Base-by-base conservation (phyloP, 2,113 vertebrate genomes). In the Paradoxurus hermaphroditus region DNA sequence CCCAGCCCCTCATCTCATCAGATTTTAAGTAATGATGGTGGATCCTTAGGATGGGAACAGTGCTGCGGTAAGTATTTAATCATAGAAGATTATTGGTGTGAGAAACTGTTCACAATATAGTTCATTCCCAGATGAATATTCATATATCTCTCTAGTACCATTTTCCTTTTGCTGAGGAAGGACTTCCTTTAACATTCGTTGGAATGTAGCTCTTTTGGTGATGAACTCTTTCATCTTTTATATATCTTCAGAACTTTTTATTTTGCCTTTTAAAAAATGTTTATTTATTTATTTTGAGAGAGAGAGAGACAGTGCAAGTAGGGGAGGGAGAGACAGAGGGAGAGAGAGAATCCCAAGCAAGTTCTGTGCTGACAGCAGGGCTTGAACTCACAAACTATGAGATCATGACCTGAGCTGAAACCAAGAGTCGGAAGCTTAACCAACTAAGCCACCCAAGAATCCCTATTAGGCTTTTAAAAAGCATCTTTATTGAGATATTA, bases 181-280 rank as follows among this genome's bases (percentile, higher is more conserved):
- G 23, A 59, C 59, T 78, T 78, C 84, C 84, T 92, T 82, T 65
- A 83, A 36, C 29, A 59, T 49, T 86, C 77, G 56, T 46, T 83
- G 23, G 39, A 75, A 3, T 49, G 14, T 29, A 67, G 49, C 7
- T 85, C 81, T 75, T 8, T 13, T 34, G 3, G 16, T 88, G 53
- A 95, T 92, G 12, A 39, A 79, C 79, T 93, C 44, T 90, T 90
- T 90, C 62, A 83, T 39, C n/a, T 65, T 93, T 49, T 72, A 15
- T 65, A 10, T 56, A 87, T 91, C 34, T 59, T 78, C 29, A 10
- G 77, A 90, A 85, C 67, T 73, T 67, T 65, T 78, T 56, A 19
- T 86, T 94, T 91, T 94, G 31, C 41, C 11, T 83, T 86, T 95
- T 83, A 70, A 83, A 59, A 59, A 9, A 59, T 59, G 21, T 23